Percentiles rank a stretch among this genome's conserved stretches.
Evolutionary conservation across 2,797 vertebrate genomes (phyloP).

Genomic region (Atherinosoma microstoma): DNA sequence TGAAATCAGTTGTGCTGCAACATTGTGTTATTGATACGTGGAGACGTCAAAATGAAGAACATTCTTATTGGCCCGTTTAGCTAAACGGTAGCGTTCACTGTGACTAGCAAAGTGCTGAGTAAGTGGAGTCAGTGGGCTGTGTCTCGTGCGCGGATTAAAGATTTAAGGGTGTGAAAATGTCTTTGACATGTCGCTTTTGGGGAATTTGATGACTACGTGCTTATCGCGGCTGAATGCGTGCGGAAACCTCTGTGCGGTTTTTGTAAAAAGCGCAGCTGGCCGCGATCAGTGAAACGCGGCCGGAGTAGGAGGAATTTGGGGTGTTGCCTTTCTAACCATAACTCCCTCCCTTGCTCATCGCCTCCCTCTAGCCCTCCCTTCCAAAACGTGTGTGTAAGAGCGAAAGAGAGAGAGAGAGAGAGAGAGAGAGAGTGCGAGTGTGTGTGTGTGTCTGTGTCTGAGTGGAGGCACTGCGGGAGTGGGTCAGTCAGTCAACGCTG

Average conservation of each 20-base stretch:
- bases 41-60: neutral
- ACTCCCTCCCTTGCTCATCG: conserved; percentile 61
- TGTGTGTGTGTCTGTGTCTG: no score
- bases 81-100: neutral
- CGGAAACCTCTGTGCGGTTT: conserved; percentile 58
- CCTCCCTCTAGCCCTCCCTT: conserved; percentile 52
- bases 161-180: conserved; percentile 54
- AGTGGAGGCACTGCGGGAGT: conserved; percentile 72
- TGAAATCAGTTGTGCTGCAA: neutral
- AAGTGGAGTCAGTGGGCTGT: conserved; percentile 26
- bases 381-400: conserved; percentile 34
- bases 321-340: conserved; percentile 80
- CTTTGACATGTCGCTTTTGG: conserved; percentile 38
- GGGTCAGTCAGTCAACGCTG: conserved; percentile 69
- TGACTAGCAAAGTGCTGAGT: conserved; percentile 8
- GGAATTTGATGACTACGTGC: conserved; percentile 67
- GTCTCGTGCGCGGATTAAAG: conserved; percentile 20
- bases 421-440: conserved; percentile 29
- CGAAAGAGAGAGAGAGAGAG: conserved; percentile 29
- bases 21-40: neutral
- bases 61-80: neutral
- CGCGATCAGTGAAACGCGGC: conserved; percentile 71
- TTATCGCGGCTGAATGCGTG: conserved; percentile 55
- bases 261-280: conserved; percentile 77
- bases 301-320: conserved; percentile 74